Percentiles rank a stretch among this genome's conserved stretches.
Conservation (phyloP, 2,888 invertebrate genomes). For the Uropetala carovei region DNA sequence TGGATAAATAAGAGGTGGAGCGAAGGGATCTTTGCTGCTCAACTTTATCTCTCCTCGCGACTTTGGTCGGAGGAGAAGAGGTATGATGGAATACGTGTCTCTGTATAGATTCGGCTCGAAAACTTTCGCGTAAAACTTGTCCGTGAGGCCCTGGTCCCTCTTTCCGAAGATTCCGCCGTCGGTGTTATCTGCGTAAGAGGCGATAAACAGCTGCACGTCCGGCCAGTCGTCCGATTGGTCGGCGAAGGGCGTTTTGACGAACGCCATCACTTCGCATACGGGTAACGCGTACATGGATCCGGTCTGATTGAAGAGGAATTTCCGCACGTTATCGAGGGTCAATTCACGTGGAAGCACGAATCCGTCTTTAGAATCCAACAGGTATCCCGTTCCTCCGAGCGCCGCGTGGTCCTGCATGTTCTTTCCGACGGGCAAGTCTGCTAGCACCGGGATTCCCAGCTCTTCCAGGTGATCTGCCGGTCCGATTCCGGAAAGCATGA, state of each 20-base stretch:
- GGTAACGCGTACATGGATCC: conserved; percentile 87
- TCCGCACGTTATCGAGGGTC: neutral
- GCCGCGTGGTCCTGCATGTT: conserved; percentile 69
- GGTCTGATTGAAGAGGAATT: conserved; percentile 71
- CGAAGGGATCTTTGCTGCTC: neutral
- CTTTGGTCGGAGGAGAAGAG: conserved; percentile 72
- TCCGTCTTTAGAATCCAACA: neutral
- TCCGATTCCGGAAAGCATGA: conserved; percentile 70
- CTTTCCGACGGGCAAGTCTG: conserved; percentile 69
- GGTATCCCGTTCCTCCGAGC: neutral
- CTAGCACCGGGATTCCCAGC: conserved; percentile 67
- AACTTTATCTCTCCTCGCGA: neutral
- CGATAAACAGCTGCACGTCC: conserved; percentile 87
- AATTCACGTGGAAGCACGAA: neutral
- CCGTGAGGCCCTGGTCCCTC: conserved; percentile 81
- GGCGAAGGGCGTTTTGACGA: conserved; percentile 85
- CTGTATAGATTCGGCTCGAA: conserved; percentile 84
- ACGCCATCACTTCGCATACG: conserved; percentile 87
- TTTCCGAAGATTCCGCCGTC: conserved; percentile 87
- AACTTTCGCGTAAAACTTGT: conserved; percentile 82
- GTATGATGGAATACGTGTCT: conserved; percentile 80
- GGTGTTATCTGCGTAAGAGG: conserved; percentile 85
- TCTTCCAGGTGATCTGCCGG: conserved; percentile 68
- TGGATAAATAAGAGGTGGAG: neutral
- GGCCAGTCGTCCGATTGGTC: conserved; percentile 84